Evolutionary conservation across 2,888 invertebrate genomes (phyloP), one percentile per base, ranked within the genome.

Genomic region (Pherbina coryleti): DNA sequence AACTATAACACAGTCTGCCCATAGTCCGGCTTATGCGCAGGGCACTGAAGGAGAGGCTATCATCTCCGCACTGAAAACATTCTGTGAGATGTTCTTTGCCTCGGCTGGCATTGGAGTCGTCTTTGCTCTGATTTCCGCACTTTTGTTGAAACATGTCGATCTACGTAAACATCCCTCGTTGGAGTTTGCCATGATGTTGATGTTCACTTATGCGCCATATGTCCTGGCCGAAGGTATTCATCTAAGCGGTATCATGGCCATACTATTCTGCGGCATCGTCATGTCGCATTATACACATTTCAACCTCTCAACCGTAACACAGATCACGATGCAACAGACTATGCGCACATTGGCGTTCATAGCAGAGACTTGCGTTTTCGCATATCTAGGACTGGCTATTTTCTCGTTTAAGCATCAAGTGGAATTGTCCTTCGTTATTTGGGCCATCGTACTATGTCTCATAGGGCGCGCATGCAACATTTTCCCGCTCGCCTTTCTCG

Each of bases 251-350:
- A 99, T 99, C 79, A 99, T 99, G 99, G 98, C 99, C 8, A 99
- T 99, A 86, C 91, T 99, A 83, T 98, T 99, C 89, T 98, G 98
- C 91, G 99, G 99, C 8, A 97, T 99, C 86, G 98, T 98, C 1
- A 99, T 99, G 99, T 98, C 98, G 0, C 99, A 99, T 90, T 99
- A 99, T 89, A 99, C 99, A 17, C 99, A 99, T 91, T 97, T 97
- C 87, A 99, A 99, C 90, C 91, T 99, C 62, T 98, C 98, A 0
- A 98, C 99, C 0, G 96, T 99, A 25, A 98, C 99, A 0, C 99
- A 99, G 91, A 98, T 99, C 73, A 99, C 99, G 4, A 98, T 99
- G 95, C 98, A 99, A 89, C 98, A 99, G 90, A 99, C 98, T 0
- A 97, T 99, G 93, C 92, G 88, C 85, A 99, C 99, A 0, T 91